Evolutionary conservation across 2,888 invertebrate species (phyloP).

Genomic region (Zootermopsis nevadensis): DNA sequence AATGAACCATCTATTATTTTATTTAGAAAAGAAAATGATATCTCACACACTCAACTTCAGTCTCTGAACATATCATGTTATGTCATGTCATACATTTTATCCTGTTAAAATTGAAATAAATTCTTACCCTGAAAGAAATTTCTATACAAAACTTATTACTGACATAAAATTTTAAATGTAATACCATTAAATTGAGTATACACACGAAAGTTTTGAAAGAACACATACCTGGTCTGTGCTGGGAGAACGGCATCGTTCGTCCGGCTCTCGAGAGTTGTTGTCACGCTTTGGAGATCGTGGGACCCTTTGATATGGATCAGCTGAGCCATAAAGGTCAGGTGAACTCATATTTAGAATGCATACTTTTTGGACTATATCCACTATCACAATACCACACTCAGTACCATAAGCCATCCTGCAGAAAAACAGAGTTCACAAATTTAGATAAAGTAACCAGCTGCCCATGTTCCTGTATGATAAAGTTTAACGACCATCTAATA

Average conservation of each 20-base stretch:
- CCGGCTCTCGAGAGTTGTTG: conserved; percentile 61
- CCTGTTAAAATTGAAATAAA: too few relatives aligned
- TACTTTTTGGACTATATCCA: conserved; percentile 92
- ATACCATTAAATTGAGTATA: background rate
- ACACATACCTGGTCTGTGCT: conserved; percentile 86
- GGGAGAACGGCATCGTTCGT: conserved; percentile 77
- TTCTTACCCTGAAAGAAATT: too few relatives aligned
- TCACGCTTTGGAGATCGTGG: conserved; percentile 79
- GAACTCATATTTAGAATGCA: conserved; percentile 90
- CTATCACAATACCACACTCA: conserved; percentile 94
- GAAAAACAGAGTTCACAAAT: conserved; percentile 49
- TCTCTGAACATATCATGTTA: too few relatives aligned
- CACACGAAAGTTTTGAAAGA: background rate
- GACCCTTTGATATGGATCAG: conserved; percentile 87
- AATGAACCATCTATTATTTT: too few relatives aligned
- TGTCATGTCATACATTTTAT: too few relatives aligned
- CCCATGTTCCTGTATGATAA: too few relatives aligned
- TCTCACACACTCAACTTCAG: too few relatives aligned
- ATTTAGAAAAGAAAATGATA: too few relatives aligned
- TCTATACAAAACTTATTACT: too few relatives aligned
- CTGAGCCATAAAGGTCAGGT: conserved; percentile 89
- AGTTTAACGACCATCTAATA: too few relatives aligned
- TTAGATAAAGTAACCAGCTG: too few relatives aligned
- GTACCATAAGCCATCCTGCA: conserved; percentile 96
- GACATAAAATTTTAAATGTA: background rate